Base-by-base conservation (phyloP, 2,113 vertebrate genomes). In the Petaurus breviceps region DNA sequence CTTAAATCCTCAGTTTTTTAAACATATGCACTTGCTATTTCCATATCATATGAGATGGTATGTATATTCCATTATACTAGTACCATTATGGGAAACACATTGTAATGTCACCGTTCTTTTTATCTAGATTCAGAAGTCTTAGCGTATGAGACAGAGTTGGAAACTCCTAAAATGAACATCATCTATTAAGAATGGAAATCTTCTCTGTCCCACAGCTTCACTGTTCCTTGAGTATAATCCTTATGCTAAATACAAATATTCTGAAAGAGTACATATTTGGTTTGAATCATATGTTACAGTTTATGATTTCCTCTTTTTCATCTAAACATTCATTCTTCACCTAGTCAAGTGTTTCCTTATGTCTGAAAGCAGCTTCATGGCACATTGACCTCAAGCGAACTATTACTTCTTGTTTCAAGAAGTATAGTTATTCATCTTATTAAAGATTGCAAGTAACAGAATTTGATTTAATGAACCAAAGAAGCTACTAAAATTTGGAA, bases 1-100 rank as follows among this genome's bases (percentile, higher is more conserved):
- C 96, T 96, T 53, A 91, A 96, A 98, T 97, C 97, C 98, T 95
- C 96, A 96, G 92, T 97, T 97, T 97, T 97, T 98, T 96, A 98
- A 96, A 96, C 94, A 96, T 46, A 96, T 97, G 93, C 94, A 96
- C 94, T 94, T 97, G 37, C 98, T 98, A 94, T 97, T 95, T 97
- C 95, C 90, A 49, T 96, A 95, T 93, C 95, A 95, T 96, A 97
- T 97, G 97, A 98, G 96, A 61, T 12, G 95, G 97, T 98, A 77
- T 77, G 97, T 98, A 77, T 77, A 98, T 98, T 97, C 96, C 93
- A 93, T 95, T 97, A 97, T 96, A 97, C 96, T 96, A 96, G 97
- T 97, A 97, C 93, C 90, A 92, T n/a, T 97, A 91, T 94, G 96
- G 96, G 95, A 95, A 96, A 96, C 91, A 93, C 57, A 95, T 96